Evolutionary conservation across 2,888 invertebrate genomes (phyloP).

Genomic region (Gerris lacustris): DNA sequence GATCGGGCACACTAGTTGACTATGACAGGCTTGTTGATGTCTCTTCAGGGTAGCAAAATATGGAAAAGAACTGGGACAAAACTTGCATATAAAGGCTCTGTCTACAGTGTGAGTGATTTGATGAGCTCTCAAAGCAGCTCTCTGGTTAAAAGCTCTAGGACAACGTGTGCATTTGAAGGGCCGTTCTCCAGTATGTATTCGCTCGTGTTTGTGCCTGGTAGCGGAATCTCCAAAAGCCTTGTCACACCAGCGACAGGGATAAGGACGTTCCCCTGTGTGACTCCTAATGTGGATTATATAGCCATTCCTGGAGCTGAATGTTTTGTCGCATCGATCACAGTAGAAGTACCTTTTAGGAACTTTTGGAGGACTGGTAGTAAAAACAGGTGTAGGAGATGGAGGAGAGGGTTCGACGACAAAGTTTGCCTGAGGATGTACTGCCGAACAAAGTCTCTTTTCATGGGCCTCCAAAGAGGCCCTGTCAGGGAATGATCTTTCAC

Average conservation of each 20-base stretch:
- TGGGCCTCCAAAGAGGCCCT: slow-evolving; percentile 23
- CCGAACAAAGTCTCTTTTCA: slow-evolving; percentile 21
- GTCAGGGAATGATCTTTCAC: slow-evolving; percentile 24
- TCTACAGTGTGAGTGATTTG: slow-evolving; percentile 27
- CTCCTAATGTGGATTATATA: slow-evolving; percentile 28
- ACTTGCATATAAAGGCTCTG: slow-evolving; percentile 25
- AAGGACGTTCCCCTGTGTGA: slow-evolving; percentile 28
- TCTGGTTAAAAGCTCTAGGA: slow-evolving; percentile 34
- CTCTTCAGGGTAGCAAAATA: slow-evolving; percentile 26
- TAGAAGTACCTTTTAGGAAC: slow-evolving; percentile 25
- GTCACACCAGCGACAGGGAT: slow-evolving; percentile 34
- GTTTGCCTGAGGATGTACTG: slow-evolving; percentile 8
- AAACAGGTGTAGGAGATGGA: neutral
- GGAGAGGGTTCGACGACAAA: neutral
- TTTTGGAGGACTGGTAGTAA: slow-evolving; percentile 7
- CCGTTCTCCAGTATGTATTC: slow-evolving; percentile 35
- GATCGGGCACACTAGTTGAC: slow-evolving; percentile 24
- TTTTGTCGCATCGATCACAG: slow-evolving; percentile 27
- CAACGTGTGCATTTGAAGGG: slow-evolving; percentile 38
- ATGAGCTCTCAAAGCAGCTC: slow-evolving; percentile 28
- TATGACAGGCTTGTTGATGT: slow-evolving; percentile 27
- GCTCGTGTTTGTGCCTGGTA: slow-evolving; percentile 28
- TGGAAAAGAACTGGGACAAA: slow-evolving; percentile 28
- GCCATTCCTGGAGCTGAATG: slow-evolving; percentile 35
- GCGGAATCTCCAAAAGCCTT: slow-evolving; percentile 29